Conservation (phyloP, 2,888 invertebrate species). For the Andrena haemorrhoa region DNA sequence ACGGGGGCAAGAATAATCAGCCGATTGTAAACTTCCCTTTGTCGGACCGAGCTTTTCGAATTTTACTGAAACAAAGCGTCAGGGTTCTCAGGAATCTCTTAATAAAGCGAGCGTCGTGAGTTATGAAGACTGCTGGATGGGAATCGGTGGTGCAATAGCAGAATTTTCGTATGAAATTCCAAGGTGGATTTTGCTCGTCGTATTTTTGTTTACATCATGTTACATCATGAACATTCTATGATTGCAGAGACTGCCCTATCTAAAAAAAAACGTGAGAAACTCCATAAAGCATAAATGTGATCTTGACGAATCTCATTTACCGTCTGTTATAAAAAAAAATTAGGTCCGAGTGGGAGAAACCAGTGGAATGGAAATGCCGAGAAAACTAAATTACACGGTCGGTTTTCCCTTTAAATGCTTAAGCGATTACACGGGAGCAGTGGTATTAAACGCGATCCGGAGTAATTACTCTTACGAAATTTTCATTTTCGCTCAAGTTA, state of each 20-base stretch:
- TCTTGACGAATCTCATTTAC: too few relatives aligned
- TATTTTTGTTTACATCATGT: too few relatives aligned
- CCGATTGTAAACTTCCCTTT: not conserved
- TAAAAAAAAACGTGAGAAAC: too few relatives aligned
- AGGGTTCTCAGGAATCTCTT: too few relatives aligned
- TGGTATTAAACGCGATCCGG: slow-evolving; percentile 1
- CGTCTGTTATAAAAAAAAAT: too few relatives aligned
- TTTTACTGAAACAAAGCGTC: not conserved
- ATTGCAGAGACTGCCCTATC: too few relatives aligned
- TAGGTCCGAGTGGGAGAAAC: too few relatives aligned
- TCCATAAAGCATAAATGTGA: too few relatives aligned
- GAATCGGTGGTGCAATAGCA: not conserved
- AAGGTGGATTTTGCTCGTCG: not conserved
- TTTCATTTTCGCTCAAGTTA: slow-evolving; percentile 14
- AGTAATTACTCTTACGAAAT: not conserved
- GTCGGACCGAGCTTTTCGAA: not conserved
- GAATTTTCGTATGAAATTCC: not conserved
- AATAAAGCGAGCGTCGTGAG: not conserved
- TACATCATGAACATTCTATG: too few relatives aligned
- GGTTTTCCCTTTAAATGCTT: not conserved
- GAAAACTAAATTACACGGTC: too few relatives aligned
- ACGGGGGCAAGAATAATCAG: not conserved
- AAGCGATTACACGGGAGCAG: not conserved
- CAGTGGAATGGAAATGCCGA: too few relatives aligned
- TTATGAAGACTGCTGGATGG: not conserved